Percentiles rank a stretch among this genome's conserved stretches.
These are phyloP conservation scores for Acrossocheilus wenchowensis DNA, from an alignment of 2,797 vertebrate species.

Conservation along the genomic window DNA sequence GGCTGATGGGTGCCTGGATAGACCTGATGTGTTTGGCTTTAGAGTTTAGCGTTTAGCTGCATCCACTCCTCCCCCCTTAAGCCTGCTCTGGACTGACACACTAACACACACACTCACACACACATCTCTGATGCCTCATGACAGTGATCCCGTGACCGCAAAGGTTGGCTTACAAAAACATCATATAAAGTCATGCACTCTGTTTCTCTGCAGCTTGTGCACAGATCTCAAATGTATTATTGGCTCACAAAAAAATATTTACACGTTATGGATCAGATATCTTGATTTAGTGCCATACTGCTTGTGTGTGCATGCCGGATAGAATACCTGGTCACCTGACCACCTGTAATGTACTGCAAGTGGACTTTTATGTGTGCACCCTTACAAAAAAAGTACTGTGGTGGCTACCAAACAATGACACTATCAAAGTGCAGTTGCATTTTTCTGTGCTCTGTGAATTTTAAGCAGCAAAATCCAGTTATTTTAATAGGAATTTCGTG, in stretches of 20 bases:
- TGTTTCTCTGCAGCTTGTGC: not conserved
- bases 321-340: not conserved
- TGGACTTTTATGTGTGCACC: not conserved
- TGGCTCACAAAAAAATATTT: not conserved
- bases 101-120: constrained; percentile 29
- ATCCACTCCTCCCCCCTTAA: constrained; percentile 53
- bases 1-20: constrained; percentile 37
- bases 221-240: not conserved
- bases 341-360: not conserved
- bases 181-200: not conserved
- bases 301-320: not conserved
- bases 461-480: no score
- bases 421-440: not conserved
- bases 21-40: constrained; percentile 50
- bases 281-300: not conserved
- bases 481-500: not conserved
- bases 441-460: no score
- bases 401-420: no score
- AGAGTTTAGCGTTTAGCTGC: constrained; percentile 51
- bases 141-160: constrained; percentile 30
- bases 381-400: no score
- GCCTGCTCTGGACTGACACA: constrained; percentile 35
- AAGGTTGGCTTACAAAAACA: not conserved
- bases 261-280: not conserved
- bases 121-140: constrained; percentile 8